phyloP scores from a whole-genome alignment of 2,797 vertebrate genomes.

The Spinus olivaceus region DNA sequence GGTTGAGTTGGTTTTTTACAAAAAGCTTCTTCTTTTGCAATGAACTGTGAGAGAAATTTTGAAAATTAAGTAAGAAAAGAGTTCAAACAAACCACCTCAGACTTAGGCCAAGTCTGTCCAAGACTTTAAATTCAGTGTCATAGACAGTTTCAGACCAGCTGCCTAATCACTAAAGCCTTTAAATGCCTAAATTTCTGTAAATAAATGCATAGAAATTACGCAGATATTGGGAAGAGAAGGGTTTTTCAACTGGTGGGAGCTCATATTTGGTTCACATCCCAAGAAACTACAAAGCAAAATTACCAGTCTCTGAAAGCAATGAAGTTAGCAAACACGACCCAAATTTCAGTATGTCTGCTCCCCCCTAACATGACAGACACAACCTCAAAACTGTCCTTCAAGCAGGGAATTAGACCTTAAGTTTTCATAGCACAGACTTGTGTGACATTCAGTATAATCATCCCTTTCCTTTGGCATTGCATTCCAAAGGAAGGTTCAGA shows the following conservation, averaged over 20 bases:
- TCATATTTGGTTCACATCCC: background rate
- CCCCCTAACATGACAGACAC: rapidly evolving
- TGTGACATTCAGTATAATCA: background rate
- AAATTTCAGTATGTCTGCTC: background rate
- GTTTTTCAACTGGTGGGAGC: background rate
- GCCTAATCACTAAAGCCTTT: background rate
- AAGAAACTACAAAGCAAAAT: background rate
- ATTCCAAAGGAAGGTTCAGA: background rate
- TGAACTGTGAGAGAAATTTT: background rate
- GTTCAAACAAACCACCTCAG: background rate
- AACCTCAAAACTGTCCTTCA: background rate
- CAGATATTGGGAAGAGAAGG: background rate
- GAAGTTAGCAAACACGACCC: background rate
- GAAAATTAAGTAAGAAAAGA: background rate
- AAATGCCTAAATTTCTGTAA: background rate
- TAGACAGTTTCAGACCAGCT: background rate
- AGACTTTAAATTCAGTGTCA: background rate
- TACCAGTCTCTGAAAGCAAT: background rate
- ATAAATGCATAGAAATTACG: background rate
- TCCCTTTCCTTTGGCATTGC: background rate
- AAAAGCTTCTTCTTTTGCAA: background rate
- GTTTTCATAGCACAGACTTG: background rate
- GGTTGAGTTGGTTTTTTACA: background rate
- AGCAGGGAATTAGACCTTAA: background rate
- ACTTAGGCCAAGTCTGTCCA: background rate